Conservation (phyloP, 2,888 invertebrate species). For the Euproctis similis region DNA sequence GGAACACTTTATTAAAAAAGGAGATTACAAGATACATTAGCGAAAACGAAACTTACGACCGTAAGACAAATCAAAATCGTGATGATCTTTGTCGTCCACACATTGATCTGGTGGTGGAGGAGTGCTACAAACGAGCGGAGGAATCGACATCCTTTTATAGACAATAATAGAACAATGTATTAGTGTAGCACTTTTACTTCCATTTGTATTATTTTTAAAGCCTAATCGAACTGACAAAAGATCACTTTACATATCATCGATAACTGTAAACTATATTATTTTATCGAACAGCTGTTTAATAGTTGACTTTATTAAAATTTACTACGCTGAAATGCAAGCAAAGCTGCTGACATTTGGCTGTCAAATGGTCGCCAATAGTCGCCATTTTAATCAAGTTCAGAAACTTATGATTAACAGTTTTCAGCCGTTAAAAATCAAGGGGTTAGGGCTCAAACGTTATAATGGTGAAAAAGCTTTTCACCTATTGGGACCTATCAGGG, state of each 20-base stretch:
- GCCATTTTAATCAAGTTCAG: slow-evolving; percentile 19
- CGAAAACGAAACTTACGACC: slow-evolving; percentile 46
- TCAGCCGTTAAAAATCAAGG: too few relatives aligned
- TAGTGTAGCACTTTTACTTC: slow-evolving; percentile 20
- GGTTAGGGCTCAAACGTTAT: too few relatives aligned
- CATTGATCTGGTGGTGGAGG: slow-evolving; percentile 80
- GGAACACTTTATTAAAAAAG: too few relatives aligned
- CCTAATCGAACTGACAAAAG: slow-evolving; percentile 7
- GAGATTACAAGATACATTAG: neutral
- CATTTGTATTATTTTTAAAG: slow-evolving; percentile 14
- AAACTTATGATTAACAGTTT: too few relatives aligned
- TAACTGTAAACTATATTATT: slow-evolving; percentile 20
- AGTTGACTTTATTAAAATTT: slow-evolving; percentile 58
- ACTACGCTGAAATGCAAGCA: slow-evolving; percentile 32
- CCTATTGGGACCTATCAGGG: too few relatives aligned
- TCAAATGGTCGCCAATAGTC: too few relatives aligned
- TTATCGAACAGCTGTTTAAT: slow-evolving; percentile 64
- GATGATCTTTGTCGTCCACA: slow-evolving; percentile 77
- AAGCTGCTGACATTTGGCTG: slow-evolving; percentile 19
- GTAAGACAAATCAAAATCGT: slow-evolving; percentile 63
- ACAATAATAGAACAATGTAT: slow-evolving; percentile 21
- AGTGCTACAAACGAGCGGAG: slow-evolving; percentile 79
- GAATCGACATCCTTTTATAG: slow-evolving; percentile 74
- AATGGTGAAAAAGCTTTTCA: too few relatives aligned
- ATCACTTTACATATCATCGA: slow-evolving; percentile 14